Percentiles rank a stretch among this genome's conserved stretches.
Conservation (phyloP, 2,797 vertebrate species). For the Acipenser transmontanus region DNA sequence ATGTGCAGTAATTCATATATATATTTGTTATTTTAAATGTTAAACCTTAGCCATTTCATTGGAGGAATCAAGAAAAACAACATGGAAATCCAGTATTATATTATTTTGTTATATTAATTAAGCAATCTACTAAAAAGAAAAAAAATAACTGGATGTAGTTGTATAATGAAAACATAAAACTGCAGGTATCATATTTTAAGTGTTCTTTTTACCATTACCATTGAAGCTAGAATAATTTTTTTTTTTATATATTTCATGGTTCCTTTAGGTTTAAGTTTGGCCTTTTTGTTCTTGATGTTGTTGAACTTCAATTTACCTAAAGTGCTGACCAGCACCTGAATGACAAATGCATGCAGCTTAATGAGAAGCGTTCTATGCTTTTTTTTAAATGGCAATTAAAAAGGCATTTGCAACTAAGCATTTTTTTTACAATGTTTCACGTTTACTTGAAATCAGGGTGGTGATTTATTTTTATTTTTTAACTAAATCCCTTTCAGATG, state of each 20-base stretch:
- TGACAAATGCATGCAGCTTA: not conserved
- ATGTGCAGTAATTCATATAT: too few relatives aligned
- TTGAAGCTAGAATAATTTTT: too few relatives aligned
- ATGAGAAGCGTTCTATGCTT: not conserved
- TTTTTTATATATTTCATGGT: conserved; percentile 9
- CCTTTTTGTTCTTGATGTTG: not conserved
- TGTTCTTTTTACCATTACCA: too few relatives aligned
- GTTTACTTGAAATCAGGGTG: not conserved
- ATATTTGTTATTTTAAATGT: too few relatives aligned
- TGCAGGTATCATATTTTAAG: too few relatives aligned
- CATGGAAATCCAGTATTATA: too few relatives aligned
- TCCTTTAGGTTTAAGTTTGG: conserved; percentile 10
- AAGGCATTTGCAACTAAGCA: not conserved
- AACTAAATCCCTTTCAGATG: conserved; percentile 55
- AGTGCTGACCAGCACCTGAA: not conserved
- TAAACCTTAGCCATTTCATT: too few relatives aligned
- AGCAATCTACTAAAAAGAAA: too few relatives aligned
- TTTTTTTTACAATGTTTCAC: not conserved
- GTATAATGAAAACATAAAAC: too few relatives aligned
- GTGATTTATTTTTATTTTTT: conserved; percentile 1
- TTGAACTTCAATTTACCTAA: not conserved
- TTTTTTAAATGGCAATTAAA: not conserved
- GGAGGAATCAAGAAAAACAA: too few relatives aligned
- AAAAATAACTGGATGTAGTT: too few relatives aligned
- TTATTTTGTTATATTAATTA: too few relatives aligned